A percentile compares a stretch with the other conserved stretches of the same genome.
Conservation (phyloP, 2,113 vertebrate species). For the Zosterops borbonicus region DNA sequence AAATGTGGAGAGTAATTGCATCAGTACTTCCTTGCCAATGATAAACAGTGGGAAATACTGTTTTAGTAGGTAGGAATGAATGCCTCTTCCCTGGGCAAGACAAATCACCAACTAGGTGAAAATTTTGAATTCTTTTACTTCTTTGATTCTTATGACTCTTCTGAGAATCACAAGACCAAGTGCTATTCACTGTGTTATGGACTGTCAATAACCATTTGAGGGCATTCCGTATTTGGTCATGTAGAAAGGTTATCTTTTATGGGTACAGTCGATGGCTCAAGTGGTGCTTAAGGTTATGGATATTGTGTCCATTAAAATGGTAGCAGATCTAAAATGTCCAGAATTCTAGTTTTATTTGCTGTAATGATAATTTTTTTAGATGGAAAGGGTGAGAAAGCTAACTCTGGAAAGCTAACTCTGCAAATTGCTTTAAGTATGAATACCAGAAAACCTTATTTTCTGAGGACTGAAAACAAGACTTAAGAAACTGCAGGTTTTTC, state of each 20-base stretch:
- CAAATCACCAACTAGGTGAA: neutral
- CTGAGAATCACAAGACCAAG: neutral
- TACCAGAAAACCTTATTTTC: neutral
- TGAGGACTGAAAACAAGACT: neutral
- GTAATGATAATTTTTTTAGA: neutral
- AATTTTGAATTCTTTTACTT: neutral
- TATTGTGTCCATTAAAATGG: neutral
- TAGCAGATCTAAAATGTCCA: neutral
- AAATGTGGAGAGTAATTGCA: neutral
- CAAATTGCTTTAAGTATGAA: neutral
- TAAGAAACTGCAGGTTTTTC: neutral
- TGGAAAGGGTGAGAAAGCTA: fast-evolving
- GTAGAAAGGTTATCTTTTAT: neutral
- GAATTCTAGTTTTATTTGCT: neutral
- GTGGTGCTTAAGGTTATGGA: neutral
- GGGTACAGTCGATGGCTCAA: neutral
- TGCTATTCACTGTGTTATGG: neutral
- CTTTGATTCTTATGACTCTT: no score
- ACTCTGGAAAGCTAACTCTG: neutral
- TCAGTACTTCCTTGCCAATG: neutral
- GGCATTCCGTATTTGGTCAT: fast-evolving
- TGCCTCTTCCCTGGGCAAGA: neutral
- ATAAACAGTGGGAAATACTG: neutral
- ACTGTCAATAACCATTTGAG: neutral
- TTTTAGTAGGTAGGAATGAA: neutral